Base-by-base conservation (phyloP, 2,888 invertebrate genomes). In the Arge pagana region DNA sequence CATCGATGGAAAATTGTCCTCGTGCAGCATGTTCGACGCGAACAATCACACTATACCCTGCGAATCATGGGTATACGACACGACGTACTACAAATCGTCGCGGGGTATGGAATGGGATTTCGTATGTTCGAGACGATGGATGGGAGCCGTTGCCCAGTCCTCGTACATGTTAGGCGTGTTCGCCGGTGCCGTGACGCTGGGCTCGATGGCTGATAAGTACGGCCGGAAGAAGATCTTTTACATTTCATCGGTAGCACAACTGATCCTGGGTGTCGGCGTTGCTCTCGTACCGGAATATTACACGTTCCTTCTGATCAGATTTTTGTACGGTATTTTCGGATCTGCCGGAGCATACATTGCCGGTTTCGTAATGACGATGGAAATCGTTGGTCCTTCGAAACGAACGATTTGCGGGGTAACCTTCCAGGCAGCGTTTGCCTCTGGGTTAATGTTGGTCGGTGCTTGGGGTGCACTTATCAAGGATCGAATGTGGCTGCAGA, bases 121-220 rank as follows among this genome's bases (percentile, higher is more conserved):
- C 45, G 89, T 93, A 1, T 93, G 93, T 68, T 83, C 86, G 57
- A 79, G 81, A 54, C 80, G 90, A 58, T 93, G 91, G 91, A 87
- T 87, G 85, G 88, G 89, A 1, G 87, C 92, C 1, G 72, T 90
- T 15, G 87, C 90, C 0, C 92, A 93, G 70, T 85, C 88, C 3
- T 70, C 81, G 36, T 89, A 87, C 70, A 93, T 93, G 93, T 80
- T 91, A 66, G 93, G 93, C 5, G 90, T 90, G 3, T 86, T 93
- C 59, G 79, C 84, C 0, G 93, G 92, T 0, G 90, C 92, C 0
- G 84, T 92, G 0, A 82, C 84, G 0, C 79, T 92, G 18, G 93
- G 93, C 8, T 84, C 86, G 50, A 75, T 91, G 65, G 91, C 92
- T 2, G 93, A 93, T 67, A 88, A 84, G 76, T 83, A 88, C 56